These are phyloP conservation scores for Salvelinus alpinus DNA, from an alignment of 2,113 vertebrate genomes.

Conservation along the genomic window DNA sequence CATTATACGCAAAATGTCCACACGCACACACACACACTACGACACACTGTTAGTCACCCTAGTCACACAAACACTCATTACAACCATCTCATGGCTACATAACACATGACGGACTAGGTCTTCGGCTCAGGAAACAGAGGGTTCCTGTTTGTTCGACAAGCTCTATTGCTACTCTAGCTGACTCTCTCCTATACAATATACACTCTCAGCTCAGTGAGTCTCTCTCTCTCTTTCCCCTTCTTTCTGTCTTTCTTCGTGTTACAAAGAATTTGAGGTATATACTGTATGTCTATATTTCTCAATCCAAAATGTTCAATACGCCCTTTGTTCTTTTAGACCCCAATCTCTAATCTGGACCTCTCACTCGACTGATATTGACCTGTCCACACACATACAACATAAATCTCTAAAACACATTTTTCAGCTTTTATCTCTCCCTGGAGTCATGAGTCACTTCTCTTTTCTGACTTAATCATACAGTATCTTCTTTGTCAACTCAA, in stretches of 20 bases:
- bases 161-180: constrained; percentile 69
- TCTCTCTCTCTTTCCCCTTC: constrained; percentile 4
- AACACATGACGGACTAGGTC: constrained; percentile 32
- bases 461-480: constrained; percentile 33
- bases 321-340: constrained; percentile 14
- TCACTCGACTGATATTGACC: constrained; percentile 64
- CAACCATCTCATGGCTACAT: background rate
- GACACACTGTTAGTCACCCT: constrained; percentile 12
- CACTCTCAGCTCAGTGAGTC: background rate
- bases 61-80: background rate
- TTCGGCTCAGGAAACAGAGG: constrained; percentile 75
- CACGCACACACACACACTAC: constrained; percentile 30
- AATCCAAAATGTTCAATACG: background rate
- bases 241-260: constrained; percentile 14
- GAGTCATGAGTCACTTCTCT: constrained; percentile 6
- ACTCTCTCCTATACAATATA: constrained; percentile 7
- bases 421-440: constrained; percentile 50
- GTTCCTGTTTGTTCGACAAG: constrained; percentile 74
- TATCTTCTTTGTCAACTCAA: constrained; percentile 13
- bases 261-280: background rate
- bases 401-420: constrained; percentile 49
- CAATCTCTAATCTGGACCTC: constrained; percentile 57
- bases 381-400: constrained; percentile 46
- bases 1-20: background rate
- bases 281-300: constrained; percentile 25